Evolutionary conservation across 92 coral and sea anemone species (phyloP).

Genomic region (Hydrozoanthus gracilis): DNA sequence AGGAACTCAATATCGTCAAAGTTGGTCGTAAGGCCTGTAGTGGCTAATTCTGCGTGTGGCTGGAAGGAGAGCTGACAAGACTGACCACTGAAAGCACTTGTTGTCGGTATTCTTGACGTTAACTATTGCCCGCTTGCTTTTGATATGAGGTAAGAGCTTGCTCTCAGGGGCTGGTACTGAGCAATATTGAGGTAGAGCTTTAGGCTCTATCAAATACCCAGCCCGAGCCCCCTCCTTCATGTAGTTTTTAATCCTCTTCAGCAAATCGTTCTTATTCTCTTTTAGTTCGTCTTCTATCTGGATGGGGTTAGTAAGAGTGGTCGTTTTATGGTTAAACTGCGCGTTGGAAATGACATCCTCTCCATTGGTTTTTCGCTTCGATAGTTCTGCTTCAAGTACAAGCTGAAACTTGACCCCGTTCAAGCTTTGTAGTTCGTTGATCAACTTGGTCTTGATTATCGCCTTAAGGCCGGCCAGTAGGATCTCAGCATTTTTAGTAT

Average conservation of each 20-base stretch:
- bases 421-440: conserved; percentile 2
- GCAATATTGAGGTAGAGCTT: not conserved
- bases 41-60: not conserved
- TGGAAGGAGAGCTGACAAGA: conserved; percentile 40
- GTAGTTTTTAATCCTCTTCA: not conserved
- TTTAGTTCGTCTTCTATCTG: not conserved
- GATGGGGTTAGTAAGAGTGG: not conserved
- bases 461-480: conserved; percentile 14
- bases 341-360: conserved; percentile 13
- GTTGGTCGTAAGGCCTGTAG: not conserved
- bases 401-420: conserved; percentile 22
- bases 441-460: not conserved
- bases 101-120: conserved; percentile 37
- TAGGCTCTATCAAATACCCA: not conserved
- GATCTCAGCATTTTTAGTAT: not conserved
- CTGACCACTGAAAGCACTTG: conserved; percentile 46
- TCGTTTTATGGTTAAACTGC: not conserved
- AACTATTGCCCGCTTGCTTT: conserved; percentile 11
- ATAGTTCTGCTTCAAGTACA: conserved; percentile 28
- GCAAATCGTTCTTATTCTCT: not conserved
- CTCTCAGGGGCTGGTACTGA: conserved; percentile 21
- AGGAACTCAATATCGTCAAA: conserved; percentile 31
- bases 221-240: not conserved
- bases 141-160: conserved; percentile 25
- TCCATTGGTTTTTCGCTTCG: conserved; percentile 19